A percentile compares a stretch with the other conserved stretches of the same genome.
Evolutionary conservation across 2,113 vertebrate genomes (phyloP).

Genomic region (Ascaphus truei): DNA sequence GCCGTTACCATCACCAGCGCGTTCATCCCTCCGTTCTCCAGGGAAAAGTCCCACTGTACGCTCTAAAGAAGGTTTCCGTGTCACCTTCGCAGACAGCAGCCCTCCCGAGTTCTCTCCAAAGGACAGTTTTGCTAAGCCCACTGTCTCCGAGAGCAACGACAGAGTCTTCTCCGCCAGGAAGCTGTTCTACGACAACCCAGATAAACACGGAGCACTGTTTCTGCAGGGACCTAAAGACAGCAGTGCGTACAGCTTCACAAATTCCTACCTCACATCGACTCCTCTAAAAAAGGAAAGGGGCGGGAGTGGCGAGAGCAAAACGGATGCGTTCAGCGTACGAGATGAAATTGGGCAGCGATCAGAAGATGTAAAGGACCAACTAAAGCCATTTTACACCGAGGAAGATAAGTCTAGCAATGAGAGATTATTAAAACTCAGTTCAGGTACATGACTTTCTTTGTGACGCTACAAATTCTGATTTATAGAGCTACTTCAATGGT

Average conservation of each 20-base stretch:
- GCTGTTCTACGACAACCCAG: constrained; percentile 40
- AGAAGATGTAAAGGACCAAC: constrained; percentile 35
- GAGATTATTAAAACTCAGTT: constrained; percentile 51
- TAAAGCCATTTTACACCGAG: constrained; percentile 36
- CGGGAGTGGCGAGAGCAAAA: constrained; percentile 32
- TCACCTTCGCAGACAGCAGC: constrained; percentile 51
- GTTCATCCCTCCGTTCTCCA: constrained; percentile 47
- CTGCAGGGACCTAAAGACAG: constrained; percentile 35
- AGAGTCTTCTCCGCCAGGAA: constrained; percentile 39
- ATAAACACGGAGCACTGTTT: constrained; percentile 25
- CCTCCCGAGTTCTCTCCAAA: constrained; percentile 44
- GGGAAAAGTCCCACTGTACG: constrained; percentile 38
- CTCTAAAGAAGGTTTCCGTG: constrained; percentile 45
- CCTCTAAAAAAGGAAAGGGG: constrained; percentile 36
- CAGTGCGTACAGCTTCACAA: constrained; percentile 38
- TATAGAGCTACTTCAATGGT: too few species aligned
- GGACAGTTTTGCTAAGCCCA: constrained; percentile 33
- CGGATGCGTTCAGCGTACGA: too few species aligned
- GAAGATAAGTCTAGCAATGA: constrained; percentile 38
- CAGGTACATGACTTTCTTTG: constrained; percentile 42
- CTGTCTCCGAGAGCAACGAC: constrained; percentile 36
- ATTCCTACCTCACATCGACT: constrained; percentile 38
- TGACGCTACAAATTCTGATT: not conserved
- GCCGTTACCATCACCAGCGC: constrained; percentile 27
- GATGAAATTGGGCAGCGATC: constrained; percentile 15